phyloP scores from a whole-genome alignment of 2,113 vertebrate species.

The Ivindomyrus marchei region DNA sequence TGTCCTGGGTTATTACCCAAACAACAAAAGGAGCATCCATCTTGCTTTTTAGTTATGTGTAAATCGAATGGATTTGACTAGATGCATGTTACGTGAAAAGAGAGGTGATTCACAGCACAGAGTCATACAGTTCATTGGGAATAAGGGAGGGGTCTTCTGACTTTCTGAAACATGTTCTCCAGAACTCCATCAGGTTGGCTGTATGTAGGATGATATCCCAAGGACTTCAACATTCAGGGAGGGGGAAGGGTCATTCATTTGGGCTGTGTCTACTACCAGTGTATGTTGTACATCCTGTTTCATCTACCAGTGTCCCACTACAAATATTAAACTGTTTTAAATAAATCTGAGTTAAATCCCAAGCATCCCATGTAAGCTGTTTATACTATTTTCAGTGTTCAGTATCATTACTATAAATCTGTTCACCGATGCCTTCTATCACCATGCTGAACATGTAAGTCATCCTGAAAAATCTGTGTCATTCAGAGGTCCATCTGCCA shows the following conservation, averaged over 20 bases:
- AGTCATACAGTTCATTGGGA: not conserved
- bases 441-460: not conserved
- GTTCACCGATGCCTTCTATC: not conserved
- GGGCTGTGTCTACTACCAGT: not conserved
- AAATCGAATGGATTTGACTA: not conserved
- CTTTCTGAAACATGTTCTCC: not conserved
- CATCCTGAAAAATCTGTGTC: not conserved
- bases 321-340: conserved; percentile 28
- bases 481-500: not conserved
- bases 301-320: conserved; percentile 34
- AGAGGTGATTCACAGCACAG: not conserved
- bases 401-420: not conserved
- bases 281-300: not conserved
- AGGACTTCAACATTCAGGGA: not conserved
- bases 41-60: not conserved
- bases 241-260: not conserved
- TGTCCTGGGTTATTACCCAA: not conserved
- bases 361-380: not conserved
- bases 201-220: not conserved
- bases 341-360: conserved; percentile 22
- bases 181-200: not conserved
- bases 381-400: not conserved
- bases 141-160: not conserved
- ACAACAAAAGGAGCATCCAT: not conserved
- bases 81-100: not conserved